These are phyloP conservation scores for Nematolebias whitei DNA, from an alignment of 2,113 vertebrate genomes.

Conservation along the genomic window DNA sequence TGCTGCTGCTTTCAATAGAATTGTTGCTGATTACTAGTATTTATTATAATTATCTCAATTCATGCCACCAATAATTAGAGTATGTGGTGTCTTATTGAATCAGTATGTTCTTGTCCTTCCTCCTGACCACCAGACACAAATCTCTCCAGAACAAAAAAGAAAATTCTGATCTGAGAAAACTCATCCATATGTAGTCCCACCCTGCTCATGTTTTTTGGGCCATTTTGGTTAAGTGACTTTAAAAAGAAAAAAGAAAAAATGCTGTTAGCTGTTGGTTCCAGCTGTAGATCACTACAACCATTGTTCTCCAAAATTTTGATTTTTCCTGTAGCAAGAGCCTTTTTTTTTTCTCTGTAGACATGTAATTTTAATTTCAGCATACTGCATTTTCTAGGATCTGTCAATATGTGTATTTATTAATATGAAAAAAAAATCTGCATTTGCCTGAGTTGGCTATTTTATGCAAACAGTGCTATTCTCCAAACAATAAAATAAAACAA, in stretches of 20 bases:
- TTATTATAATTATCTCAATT: slow-evolving; percentile 94
- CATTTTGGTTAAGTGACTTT: slow-evolving; percentile 16
- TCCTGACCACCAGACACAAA: slow-evolving; percentile 51
- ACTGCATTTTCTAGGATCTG: not conserved
- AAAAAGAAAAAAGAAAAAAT: slow-evolving; percentile 29
- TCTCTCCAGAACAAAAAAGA: slow-evolving; percentile 66
- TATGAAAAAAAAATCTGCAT: not conserved
- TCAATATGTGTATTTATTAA: not conserved
- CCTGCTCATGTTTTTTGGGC: slow-evolving; percentile 9
- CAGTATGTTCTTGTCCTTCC: slow-evolving; percentile 74
- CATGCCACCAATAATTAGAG: slow-evolving; percentile 87
- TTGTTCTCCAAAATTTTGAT: not conserved
- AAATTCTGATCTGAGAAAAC: slow-evolving; percentile 46
- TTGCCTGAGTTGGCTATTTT: not conserved
- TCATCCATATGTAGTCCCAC: slow-evolving; percentile 20
- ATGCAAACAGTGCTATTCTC: not conserved
- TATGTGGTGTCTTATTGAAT: slow-evolving; percentile 93
- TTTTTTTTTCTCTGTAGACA: slow-evolving; percentile 14
- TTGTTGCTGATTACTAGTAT: slow-evolving; percentile 91
- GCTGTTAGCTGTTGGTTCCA: slow-evolving; percentile 16
- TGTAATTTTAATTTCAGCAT: not conserved
- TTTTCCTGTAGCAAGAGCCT: not conserved
- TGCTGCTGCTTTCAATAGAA: slow-evolving; percentile 83
- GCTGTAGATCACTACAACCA: slow-evolving; percentile 14
- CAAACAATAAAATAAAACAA: too few relatives aligned